Evolutionary conservation across 2,797 vertebrate species (phyloP), one percentile per base, ranked within the genome.

Genomic region (Rhynchotus rufescens): DNA sequence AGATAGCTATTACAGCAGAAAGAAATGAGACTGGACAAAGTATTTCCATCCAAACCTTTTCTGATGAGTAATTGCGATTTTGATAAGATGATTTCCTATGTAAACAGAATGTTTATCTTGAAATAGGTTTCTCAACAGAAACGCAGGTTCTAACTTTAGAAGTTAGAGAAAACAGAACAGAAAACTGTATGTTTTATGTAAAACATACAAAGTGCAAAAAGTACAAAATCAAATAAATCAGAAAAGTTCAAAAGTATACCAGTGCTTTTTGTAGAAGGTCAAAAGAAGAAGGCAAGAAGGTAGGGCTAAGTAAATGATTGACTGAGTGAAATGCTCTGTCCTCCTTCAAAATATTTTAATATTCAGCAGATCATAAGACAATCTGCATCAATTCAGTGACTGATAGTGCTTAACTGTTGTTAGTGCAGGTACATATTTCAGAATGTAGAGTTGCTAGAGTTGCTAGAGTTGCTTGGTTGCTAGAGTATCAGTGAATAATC

Each of bases 101-200:
- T 44, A 72, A 91, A 76, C 2, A 12, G 5, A 60, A 49, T 81
- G 15, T 5, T 15, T 78, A 66, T 49, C n/a, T 73, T 45, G 30
- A 66, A 90, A 90, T 4, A 78, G 20, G 40, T 78, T 80, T 93
- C 47, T 75, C 30, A 85, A 42, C 11, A 73, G n/a, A 94, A 85
- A 56, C 10, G 2, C 28, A 61, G n/a, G 4, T 32, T 62, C 13
- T 15, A 73, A 62, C 11, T 25, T 32, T 82, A 28, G n/a, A n/a
- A n/a, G n/a, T n/a, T n/a, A n/a, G n/a, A n/a, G n/a, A n/a, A n/a
- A n/a, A n/a, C n/a, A n/a, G n/a, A n/a, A n/a, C n/a, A n/a, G n/a
- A n/a, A n/a, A n/a, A n/a, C n/a, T n/a, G n/a, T n/a, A n/a, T n/a
- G n/a, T n/a, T 25, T 32, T 82, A 28, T 57, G 10, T 15, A 84